Base-by-base conservation (phyloP, 2,797 vertebrate species). In the Lycodopsis pacificus region DNA sequence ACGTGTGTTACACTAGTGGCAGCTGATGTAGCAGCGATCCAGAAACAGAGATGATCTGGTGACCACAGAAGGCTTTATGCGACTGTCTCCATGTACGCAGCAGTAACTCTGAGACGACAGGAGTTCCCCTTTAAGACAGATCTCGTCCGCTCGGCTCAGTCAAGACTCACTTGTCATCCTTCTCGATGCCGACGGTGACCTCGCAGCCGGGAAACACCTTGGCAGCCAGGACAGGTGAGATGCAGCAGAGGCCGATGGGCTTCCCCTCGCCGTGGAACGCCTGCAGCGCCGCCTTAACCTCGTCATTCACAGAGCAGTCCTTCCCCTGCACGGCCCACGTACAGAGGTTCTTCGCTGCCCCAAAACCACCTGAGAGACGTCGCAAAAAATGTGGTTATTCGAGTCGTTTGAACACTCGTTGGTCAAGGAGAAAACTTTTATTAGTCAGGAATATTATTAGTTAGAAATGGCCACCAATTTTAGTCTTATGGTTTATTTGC, bases 281-380 rank as follows among this genome's bases (percentile, higher is more conserved):
- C 67, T 94, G 86, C 84, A 97, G 92, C 7, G 88, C 82, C 3
- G 94, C 83, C 54, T 92, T 93, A 3, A 97, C 95, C 0, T 94
- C 91, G 3, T 91, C 89, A 0, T 95, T 94, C 2, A 97, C 93
- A 0, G 88, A 83, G 73, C 94, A 97, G 87, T 96, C 92, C 86
- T 97, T 97, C 46, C 96, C 95, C 84, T 95, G 83, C 61, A 95
- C 93, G 0, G 96, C 96, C 96, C 97, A 97, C 1, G 94, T 96
- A 22, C 96, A 97, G 4, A 96, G 88, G 86, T 95, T 97, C 91
- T 96, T 96, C 1, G 96, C 94, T 44, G 95, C 95, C 44, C 95
- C 96, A 82, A 96, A 96, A 57, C 96, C 96, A 82, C 96, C 96
- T 96, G 27, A 0, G 19, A 65, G 80, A 67, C 10, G 67, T 13